Percentiles rank a stretch among this genome's conserved stretches.
These are phyloP conservation scores for Ophion obscuratus DNA, from an alignment of 2,888 invertebrate species.

Conservation along the genomic window DNA sequence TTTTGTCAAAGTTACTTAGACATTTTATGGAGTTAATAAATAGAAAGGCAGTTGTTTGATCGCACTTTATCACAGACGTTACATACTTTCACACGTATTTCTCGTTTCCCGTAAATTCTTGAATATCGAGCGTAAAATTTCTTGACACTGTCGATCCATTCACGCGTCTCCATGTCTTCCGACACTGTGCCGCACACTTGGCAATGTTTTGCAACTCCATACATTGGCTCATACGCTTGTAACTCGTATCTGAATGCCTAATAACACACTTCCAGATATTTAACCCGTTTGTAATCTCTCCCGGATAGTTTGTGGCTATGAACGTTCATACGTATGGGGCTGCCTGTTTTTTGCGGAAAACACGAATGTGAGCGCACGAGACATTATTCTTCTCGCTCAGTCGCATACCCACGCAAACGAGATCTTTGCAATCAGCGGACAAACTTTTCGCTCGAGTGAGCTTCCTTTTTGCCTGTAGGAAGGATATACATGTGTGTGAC, in stretches of 20 bases:
- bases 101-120: conserved; percentile 2
- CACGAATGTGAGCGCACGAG: conserved; percentile 1
- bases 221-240: conserved; percentile 57
- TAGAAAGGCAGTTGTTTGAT: background rate
- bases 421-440: conserved; percentile 47
- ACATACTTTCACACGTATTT: background rate
- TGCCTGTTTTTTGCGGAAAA: conserved; percentile 29
- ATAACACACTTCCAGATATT: conserved; percentile 59
- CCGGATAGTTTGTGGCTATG: conserved; percentile 13
- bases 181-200: conserved; percentile 38
- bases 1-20: no score
- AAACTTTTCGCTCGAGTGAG: conserved; percentile 64
- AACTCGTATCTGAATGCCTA: conserved; percentile 54
- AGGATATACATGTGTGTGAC: conserved; percentile 43
- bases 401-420: conserved; percentile 12
- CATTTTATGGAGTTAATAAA: no score
- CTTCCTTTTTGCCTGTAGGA: conserved; percentile 62
- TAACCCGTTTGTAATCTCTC: conserved; percentile 44
- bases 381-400: background rate
- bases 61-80: background rate
- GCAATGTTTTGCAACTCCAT: conserved; percentile 55
- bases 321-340: conserved; percentile 8
- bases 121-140: background rate
- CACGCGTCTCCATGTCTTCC: conserved; percentile 58
- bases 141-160: conserved; percentile 28